These are phyloP conservation scores for Drosophila baimaii DNA, from an alignment of 1,140 invertebrate genomes.

Conservation along the genomic window DNA sequence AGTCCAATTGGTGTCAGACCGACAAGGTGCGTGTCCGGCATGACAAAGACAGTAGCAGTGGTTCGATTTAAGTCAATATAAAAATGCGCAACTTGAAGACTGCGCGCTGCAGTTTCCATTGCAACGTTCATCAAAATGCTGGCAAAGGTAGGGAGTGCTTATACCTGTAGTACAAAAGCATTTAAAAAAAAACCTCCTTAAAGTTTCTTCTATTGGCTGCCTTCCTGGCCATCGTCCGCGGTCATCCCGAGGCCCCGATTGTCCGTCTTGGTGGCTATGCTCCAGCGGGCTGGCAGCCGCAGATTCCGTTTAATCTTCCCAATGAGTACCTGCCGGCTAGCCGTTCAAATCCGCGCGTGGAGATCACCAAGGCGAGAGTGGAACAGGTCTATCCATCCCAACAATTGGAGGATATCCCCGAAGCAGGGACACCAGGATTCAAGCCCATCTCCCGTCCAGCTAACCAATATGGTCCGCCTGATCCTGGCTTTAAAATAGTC, in stretches of 20 bases:
- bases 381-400: slow-evolving; percentile 51
- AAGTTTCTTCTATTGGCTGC: slow-evolving; percentile 26
- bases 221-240: not conserved
- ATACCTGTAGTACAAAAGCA: not conserved
- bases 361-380: slow-evolving; percentile 67
- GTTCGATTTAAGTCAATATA: slow-evolving; percentile 53
- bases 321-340: slow-evolving; percentile 30
- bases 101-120: slow-evolving; percentile 56
- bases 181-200: not conserved
- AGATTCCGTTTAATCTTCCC: slow-evolving; percentile 67
- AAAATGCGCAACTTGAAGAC: slow-evolving; percentile 47
- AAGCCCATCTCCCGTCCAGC: slow-evolving; percentile 25
- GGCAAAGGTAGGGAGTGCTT: slow-evolving; percentile 45
- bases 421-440: slow-evolving; percentile 6
- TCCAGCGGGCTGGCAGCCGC: slow-evolving; percentile 71
- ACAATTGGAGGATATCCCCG: slow-evolving; percentile 15
- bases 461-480: slow-evolving; percentile 57
- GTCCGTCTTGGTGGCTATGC: slow-evolving; percentile 61
- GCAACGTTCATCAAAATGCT: slow-evolving; percentile 55
- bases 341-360: slow-evolving; percentile 26
- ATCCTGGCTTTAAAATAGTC: slow-evolving; percentile 57
- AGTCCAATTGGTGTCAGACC: slow-evolving; percentile 53
- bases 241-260: slow-evolving; percentile 9
- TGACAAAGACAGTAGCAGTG: slow-evolving; percentile 23
- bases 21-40: slow-evolving; percentile 51